These are phyloP conservation scores for Epinotia nisella DNA, from an alignment of 2,888 invertebrate genomes.

Conservation along the genomic window DNA sequence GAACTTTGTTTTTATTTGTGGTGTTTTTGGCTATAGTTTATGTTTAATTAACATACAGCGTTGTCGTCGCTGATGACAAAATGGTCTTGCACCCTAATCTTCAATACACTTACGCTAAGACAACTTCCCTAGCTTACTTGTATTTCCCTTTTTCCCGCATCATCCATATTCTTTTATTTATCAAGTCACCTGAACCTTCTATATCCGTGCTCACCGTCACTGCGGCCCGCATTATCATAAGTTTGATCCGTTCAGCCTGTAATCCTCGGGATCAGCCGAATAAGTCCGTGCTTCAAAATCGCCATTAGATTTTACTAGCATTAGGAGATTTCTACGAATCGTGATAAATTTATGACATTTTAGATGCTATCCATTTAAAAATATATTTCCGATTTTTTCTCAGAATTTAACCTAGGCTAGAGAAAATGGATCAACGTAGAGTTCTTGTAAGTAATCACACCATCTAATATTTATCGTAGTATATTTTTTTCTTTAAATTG, in stretches of 20 bases:
- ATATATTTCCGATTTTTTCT: neutral
- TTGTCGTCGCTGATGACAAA: no score
- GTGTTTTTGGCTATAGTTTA: no score
- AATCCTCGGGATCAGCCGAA: slow-evolving; percentile 45
- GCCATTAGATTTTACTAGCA: slow-evolving; percentile 36
- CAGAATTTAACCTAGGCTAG: neutral
- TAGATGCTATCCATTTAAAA: neutral
- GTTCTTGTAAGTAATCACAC: no score
- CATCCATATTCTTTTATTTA: slow-evolving; percentile 13
- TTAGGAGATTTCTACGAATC: slow-evolving; percentile 4
- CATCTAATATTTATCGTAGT: no score
- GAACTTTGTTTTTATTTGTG: no score
- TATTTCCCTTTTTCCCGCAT: neutral
- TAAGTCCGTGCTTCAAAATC: slow-evolving; percentile 18
- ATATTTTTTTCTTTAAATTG: no score
- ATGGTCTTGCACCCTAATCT: no score
- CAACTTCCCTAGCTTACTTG: neutral
- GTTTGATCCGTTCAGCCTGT: slow-evolving; percentile 68
- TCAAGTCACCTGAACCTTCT: slow-evolving; percentile 5
- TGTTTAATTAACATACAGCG: no score
- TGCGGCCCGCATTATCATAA: slow-evolving; percentile 77
- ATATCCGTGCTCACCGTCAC: slow-evolving; percentile 19
- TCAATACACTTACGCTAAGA: neutral
- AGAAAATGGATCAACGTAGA: neutral
- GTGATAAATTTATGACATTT: neutral